Conservation (phyloP, 2,888 invertebrate species). For the Lithophane leautieri region DNA sequence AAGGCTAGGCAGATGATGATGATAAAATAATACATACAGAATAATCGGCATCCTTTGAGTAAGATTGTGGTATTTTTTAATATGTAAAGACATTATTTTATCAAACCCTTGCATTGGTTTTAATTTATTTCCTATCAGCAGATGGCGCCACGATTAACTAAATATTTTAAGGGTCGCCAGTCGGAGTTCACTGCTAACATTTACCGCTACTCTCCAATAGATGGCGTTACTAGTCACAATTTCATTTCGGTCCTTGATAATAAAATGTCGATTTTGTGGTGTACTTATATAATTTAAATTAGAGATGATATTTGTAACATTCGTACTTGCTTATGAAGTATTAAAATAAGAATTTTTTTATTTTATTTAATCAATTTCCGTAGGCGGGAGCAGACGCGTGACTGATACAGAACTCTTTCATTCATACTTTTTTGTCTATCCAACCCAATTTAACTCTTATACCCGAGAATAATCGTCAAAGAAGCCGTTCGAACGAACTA, state of each 20-base stretch:
- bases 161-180: not conserved
- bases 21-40: not conserved
- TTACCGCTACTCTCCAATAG: slow-evolving; percentile 50
- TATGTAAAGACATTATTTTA: not conserved
- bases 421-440: slow-evolving; percentile 80
- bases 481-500: slow-evolving; percentile 76
- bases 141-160: slow-evolving; percentile 24
- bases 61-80: not conserved
- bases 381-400: slow-evolving; percentile 41
- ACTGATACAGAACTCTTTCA: slow-evolving; percentile 58
- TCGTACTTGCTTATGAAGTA: not conserved
- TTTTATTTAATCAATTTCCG: slow-evolving; percentile 20
- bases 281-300: not conserved
- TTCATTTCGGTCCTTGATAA: not conserved
- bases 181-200: slow-evolving; percentile 1
- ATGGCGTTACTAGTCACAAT: slow-evolving; percentile 52
- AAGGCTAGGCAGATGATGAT: too few species aligned
- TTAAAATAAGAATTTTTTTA: not conserved
- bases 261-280: not conserved
- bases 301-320: not conserved
- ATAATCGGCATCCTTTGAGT: not conserved
- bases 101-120: not conserved
- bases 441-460: slow-evolving; percentile 84
- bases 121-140: not conserved
- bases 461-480: slow-evolving; percentile 86